phyloP scores from a whole-genome alignment of 2,113 vertebrate genomes.

The Syngnathoides biaculeatus region DNA sequence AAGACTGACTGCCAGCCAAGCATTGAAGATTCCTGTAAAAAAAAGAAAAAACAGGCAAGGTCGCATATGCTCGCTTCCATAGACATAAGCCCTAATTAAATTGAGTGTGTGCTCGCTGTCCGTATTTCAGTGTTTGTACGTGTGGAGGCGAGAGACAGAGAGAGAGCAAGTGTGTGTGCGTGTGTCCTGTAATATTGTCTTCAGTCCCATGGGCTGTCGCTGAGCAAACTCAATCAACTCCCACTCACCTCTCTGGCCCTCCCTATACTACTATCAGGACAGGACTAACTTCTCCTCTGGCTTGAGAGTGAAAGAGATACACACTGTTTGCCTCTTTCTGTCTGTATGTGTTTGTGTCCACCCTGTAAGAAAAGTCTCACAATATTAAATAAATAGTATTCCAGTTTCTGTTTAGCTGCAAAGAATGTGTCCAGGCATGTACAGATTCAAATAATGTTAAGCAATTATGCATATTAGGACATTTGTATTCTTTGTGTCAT shows the following conservation, averaged over 20 bases:
- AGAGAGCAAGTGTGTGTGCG: slow-evolving; percentile 11
- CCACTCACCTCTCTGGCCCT: slow-evolving; percentile 63
- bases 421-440: background rate
- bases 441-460: background rate
- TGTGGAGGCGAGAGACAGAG: slow-evolving; percentile 7
- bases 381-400: slow-evolving; percentile 39
- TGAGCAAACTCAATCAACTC: slow-evolving; percentile 79
- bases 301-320: slow-evolving; percentile 22
- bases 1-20: slow-evolving; percentile 28
- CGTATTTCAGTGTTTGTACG: slow-evolving; percentile 51
- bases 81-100: slow-evolving; percentile 74
- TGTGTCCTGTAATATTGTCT: slow-evolving; percentile 76
- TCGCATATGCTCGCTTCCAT: slow-evolving; percentile 69
- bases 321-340: slow-evolving; percentile 26
- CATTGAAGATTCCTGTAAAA: slow-evolving; percentile 25
- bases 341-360: slow-evolving; percentile 21
- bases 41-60: slow-evolving; percentile 56
- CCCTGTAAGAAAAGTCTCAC: slow-evolving; percentile 49
- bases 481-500: background rate
- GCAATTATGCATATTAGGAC: background rate
- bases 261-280: slow-evolving; percentile 45
- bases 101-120: slow-evolving; percentile 68
- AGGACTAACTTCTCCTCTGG: slow-evolving; percentile 37
- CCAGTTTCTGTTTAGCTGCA: slow-evolving; percentile 9
- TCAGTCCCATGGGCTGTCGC: slow-evolving; percentile 67